These are phyloP conservation scores for Odontamblyopus lacepedii DNA, from an alignment of 2,797 vertebrate genomes.

Conservation along the genomic window DNA sequence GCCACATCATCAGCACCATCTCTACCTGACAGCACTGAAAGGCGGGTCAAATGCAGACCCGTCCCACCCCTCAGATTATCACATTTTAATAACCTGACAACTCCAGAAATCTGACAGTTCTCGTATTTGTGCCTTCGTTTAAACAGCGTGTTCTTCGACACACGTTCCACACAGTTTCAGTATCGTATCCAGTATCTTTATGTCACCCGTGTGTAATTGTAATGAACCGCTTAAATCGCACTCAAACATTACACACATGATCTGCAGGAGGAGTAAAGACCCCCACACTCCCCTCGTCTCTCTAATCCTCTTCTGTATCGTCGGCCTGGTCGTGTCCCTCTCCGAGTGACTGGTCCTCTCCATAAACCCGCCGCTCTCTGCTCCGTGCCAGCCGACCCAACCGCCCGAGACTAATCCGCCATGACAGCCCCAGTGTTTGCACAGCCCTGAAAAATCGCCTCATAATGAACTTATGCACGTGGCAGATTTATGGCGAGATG, in stretches of 20 bases:
- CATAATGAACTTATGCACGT: constrained; percentile 61
- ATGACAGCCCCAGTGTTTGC: constrained; percentile 66
- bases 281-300: constrained; percentile 15
- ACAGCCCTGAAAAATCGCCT: constrained; percentile 52
- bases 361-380: constrained; percentile 35
- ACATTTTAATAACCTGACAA: no score
- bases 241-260: not conserved
- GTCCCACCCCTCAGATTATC: no score
- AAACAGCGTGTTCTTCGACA: no score
- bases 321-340: constrained; percentile 8
- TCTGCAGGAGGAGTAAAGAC: not conserved
- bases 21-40: no score
- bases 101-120: no score
- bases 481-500: constrained; percentile 55
- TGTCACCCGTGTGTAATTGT: not conserved
- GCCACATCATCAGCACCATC: no score
- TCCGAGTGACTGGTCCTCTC: constrained; percentile 1
- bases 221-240: not conserved
- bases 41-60: no score
- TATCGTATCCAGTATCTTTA: no score
- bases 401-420: constrained; percentile 67
- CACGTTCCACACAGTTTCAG: no score
- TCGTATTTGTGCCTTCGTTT: no score
- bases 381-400: constrained; percentile 64
- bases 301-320: constrained; percentile 21